Conservation (phyloP, 2,888 invertebrate genomes). For the Polylopha cassiicola region DNA sequence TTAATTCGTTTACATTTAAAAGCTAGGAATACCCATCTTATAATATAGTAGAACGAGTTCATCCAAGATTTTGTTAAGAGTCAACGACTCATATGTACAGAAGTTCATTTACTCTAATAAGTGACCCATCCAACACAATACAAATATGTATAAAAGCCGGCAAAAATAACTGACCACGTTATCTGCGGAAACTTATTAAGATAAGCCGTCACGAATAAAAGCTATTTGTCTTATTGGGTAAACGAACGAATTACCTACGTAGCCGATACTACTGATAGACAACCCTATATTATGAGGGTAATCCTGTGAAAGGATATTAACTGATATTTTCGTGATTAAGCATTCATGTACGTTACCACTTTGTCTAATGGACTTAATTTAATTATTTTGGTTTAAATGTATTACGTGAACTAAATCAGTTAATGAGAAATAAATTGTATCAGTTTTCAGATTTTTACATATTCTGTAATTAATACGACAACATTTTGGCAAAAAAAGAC, state of each 20-base stretch:
- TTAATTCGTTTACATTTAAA: no score
- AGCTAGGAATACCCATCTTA: no score
- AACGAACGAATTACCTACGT: conserved; percentile 54
- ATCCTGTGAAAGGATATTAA: conserved; percentile 51
- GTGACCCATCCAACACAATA: no score
- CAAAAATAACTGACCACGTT: conserved; percentile 42
- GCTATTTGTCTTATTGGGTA: conserved; percentile 51
- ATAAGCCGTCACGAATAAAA: conserved; percentile 64
- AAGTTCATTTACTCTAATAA: no score
- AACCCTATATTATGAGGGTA: conserved; percentile 61
- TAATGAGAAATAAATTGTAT: no score
- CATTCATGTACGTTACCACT: conserved; percentile 19
- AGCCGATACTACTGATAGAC: conserved; percentile 58
- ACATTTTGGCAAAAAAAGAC: no score
- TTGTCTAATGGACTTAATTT: conserved; percentile 17
- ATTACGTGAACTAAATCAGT: not conserved
- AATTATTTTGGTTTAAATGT: conserved; percentile 7
- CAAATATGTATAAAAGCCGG: conserved; percentile 24
- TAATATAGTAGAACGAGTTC: no score
- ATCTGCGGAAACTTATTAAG: conserved; percentile 71
- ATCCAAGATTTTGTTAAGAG: no score
- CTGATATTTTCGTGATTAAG: conserved; percentile 28
- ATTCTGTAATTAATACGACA: no score
- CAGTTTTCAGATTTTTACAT: no score
- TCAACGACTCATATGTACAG: no score